Conservation (phyloP, 2,113 vertebrate genomes). For the Pteruthius melanotis region DNA sequence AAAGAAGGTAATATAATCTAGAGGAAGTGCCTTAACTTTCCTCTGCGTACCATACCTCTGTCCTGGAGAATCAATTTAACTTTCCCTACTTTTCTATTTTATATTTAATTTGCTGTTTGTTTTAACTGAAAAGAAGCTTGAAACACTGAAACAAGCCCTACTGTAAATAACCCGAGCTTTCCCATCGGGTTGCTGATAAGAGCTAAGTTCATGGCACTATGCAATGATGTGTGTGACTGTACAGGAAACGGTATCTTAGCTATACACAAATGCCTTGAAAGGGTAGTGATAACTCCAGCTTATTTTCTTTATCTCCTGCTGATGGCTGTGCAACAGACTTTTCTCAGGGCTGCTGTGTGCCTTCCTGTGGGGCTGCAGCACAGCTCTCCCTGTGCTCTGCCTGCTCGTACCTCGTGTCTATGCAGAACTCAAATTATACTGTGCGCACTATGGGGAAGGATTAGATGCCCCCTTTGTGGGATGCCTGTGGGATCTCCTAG, state of each 20-base stretch:
- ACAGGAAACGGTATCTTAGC: slow-evolving; percentile 28
- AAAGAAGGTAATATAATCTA: neutral
- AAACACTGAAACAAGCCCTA: neutral
- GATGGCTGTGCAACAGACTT: neutral
- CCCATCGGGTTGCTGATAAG: slow-evolving; percentile 25
- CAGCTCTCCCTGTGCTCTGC: neutral
- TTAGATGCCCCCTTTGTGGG: neutral
- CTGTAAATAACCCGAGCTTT: slow-evolving; percentile 9
- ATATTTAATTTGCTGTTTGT: slow-evolving; percentile 43
- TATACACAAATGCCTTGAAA: neutral
- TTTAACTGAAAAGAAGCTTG: slow-evolving; percentile 28
- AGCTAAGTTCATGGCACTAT: neutral
- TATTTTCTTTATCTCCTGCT: neutral
- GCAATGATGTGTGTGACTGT: slow-evolving; percentile 14
- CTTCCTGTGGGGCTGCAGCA: neutral
- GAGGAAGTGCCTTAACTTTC: neutral
- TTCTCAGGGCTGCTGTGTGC: neutral
- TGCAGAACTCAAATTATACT: neutral
- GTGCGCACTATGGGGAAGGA: neutral
- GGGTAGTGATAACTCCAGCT: neutral
- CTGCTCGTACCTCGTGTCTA: rapidly evolving
- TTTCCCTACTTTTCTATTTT: slow-evolving; percentile 8
- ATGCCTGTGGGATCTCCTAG: neutral
- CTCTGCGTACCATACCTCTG: neutral
- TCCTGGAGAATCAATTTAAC: neutral